phyloP scores from a whole-genome alignment of 1,140 invertebrate species.

The Drosophila nebulosa region DNA sequence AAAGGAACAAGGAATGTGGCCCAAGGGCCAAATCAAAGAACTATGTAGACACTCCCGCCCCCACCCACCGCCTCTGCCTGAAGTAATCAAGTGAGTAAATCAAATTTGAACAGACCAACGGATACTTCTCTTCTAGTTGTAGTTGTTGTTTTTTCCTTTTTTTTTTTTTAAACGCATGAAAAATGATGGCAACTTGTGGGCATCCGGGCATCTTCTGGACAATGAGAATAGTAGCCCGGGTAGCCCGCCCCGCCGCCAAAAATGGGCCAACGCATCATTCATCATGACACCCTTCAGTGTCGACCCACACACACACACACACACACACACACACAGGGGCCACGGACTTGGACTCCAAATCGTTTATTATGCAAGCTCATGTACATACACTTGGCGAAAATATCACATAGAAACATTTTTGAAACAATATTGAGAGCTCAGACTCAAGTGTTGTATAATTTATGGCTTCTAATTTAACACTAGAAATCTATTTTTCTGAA shows the following conservation, averaged over 20 bases:
- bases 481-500: too few species aligned
- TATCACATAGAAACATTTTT: neutral
- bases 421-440: too few species aligned
- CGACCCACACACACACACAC: neutral
- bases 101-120: constrained; percentile 68
- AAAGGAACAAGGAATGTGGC: neutral
- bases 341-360: constrained; percentile 16
- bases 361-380: constrained; percentile 78
- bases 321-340: neutral
- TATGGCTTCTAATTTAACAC: too few species aligned
- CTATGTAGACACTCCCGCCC: neutral
- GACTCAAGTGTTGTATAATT: too few species aligned
- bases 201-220: constrained; percentile 1
- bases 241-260: constrained; percentile 1
- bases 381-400: constrained; percentile 16
- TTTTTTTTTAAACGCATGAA: constrained; percentile 74
- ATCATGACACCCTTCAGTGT: constrained; percentile 71
- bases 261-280: constrained; percentile 54
- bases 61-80: neutral
- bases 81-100: constrained; percentile 77
- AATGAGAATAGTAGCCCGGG: constrained; percentile 17
- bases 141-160: too few species aligned
- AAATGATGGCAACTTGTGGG: constrained; percentile 54
- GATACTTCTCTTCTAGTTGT: constrained; percentile 25
- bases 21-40: constrained; percentile 41